Base-by-base conservation (phyloP, 2,797 vertebrate species). In the Anguilla megastoma region DNA sequence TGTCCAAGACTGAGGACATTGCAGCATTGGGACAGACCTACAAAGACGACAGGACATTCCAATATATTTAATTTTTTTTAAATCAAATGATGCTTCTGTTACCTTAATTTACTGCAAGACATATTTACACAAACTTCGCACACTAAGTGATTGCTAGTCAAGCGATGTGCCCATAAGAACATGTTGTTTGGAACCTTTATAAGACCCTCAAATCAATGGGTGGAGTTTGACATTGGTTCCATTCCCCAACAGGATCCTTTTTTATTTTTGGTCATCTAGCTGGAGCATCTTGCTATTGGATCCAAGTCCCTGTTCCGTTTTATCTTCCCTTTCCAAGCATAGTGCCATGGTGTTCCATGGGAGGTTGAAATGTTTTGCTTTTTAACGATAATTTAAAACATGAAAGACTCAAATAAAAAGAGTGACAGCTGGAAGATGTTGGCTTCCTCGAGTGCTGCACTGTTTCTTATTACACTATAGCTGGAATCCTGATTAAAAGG, bases 381-480 rank as follows among this genome's bases (percentile, higher is more conserved):
- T 41, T 92, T 92, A 91, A 91, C 84, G 88, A 90, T 92, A 91
- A 94, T 90, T 91, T 89, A 92, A 93, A 87, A 89, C 90, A 91
- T 88, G 89, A 91, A 89, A 83, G 90, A 90, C 91, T 93, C 90
- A 86, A 79, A 86, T 87, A 79, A 87, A 54, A 88, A 89, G 89
- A 71, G 86, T 91, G 92, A 93, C 93, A 92, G 90, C 90, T 92
- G 93, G 90, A 92, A 88, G 90, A 80, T 71, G 91, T 92, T 90
- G 90, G 89, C 88, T 92, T 91, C 90, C 90, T 91, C 90, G 88
- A 87, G 52, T 4, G 45, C 79, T 16, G 71, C 2, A 45, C 54
- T 92, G 93, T 92, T 93, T 93, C 88, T 89, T 88, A 94, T 94
- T 92, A 93, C 86, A 92, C 90, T 91, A 92, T 91, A 92, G 89